Evolutionary conservation across 53 echinoderm and acorn worm genomes (phyloP), one percentile per base, ranked within the genome.

Genomic region (Arbacia lixula): DNA sequence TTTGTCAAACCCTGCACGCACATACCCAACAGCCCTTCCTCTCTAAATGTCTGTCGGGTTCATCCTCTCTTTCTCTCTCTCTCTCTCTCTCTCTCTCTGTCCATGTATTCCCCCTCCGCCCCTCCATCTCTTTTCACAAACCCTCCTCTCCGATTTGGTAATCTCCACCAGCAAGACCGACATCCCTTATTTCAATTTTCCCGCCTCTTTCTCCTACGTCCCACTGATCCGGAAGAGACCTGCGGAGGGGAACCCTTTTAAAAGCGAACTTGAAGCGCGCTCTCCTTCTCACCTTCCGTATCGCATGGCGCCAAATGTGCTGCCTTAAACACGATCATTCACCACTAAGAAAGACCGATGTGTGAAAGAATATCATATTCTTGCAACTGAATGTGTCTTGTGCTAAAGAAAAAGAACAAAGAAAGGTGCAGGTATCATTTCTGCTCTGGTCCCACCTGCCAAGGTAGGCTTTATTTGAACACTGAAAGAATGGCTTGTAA

Each of bases 231-330:
- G 17, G n/a, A 9, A 39, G 42, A 29, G 69, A 69, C 69, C 69
- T 27, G 28, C 25, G 40, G 66, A 66, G 35, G 37, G n/a, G 69
- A 43, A 69, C 28, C 69, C 69, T 69, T 69, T 69, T 69, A 69
- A 69, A 29, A 1, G 41, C 43, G 69, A 69, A 69, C 69, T 69
- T 69, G 69, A 69, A 69, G 43, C 42, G 69, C 42, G 69, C 69
- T 27, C 42, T 27, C 69, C 28, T 69, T 69, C 69, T 69, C 69
- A 69, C 69, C 69, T 69, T 43, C 41, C 69, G 16, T 17, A 40
- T 69, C 29, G 27, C 29, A 42, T 69, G 69, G 43, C 69, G 27
- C 43, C 27, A 27, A 69, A 43, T 69, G 69, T 69, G 69, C 43
- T 43, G 43, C 43, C 42, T 69, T 14, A 43, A 41, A 69, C 69